Conservation (phyloP, 2,797 vertebrate species). For the Myotis myotis region DNA sequence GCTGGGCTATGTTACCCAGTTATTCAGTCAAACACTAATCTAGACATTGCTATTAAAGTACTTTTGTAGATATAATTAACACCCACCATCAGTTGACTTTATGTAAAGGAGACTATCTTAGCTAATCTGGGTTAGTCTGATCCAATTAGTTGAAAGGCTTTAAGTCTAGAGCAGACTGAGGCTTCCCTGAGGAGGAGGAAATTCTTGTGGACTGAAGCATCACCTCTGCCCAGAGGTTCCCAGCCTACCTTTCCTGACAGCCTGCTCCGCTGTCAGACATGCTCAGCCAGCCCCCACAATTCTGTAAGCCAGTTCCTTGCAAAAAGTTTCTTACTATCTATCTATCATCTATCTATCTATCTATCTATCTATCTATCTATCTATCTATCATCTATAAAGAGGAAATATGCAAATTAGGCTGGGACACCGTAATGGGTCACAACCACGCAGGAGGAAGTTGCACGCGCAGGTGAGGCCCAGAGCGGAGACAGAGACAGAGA, state of each 20-base stretch:
- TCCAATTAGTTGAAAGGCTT: not conserved
- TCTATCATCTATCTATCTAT: too few relatives aligned
- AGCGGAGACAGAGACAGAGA: too few relatives aligned
- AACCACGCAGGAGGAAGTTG: too few relatives aligned
- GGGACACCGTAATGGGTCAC: too few relatives aligned
- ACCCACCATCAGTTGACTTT: not conserved
- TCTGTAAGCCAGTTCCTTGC: not conserved
- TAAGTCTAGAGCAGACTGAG: not conserved
- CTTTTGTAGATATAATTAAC: constrained; percentile 1
- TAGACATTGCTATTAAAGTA: not conserved
- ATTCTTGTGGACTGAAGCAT: not conserved
- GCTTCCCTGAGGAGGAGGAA: not conserved
- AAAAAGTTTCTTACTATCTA: not conserved
- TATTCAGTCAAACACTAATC: not conserved
- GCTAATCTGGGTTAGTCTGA: not conserved
- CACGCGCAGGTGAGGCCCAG: too few relatives aligned
- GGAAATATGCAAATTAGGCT: not conserved
- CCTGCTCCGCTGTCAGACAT: not conserved
- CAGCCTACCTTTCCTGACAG: not conserved
- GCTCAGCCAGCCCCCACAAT: not conserved
- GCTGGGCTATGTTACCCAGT: not conserved
- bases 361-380: too few relatives aligned
- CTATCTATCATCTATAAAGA: too few relatives aligned
- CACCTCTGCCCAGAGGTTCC: not conserved
- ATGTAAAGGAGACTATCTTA: not conserved